phyloP scores from a whole-genome alignment of 2,888 invertebrate species.

The Himalopsyche tibetana region DNA sequence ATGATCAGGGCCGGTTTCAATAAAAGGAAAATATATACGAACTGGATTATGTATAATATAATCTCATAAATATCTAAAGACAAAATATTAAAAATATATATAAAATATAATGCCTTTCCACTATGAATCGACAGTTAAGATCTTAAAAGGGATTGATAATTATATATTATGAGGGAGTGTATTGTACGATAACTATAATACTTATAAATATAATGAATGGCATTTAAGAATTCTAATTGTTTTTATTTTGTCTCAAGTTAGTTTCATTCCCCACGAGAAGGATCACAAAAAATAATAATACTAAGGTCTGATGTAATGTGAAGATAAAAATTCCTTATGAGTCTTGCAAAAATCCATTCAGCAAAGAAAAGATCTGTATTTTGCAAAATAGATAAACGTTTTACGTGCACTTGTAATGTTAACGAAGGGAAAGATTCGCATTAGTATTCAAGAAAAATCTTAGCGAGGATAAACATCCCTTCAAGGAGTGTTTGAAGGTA shows the following conservation, averaged over 20 bases:
- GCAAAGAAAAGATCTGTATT: constrained; percentile 51
- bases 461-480: constrained; percentile 61
- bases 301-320: constrained; percentile 51
- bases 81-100: too few species aligned
- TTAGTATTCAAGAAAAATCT: constrained; percentile 64
- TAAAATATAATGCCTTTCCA: neutral
- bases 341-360: constrained; percentile 50
- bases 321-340: constrained; percentile 61
- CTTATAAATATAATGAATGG: too few species aligned
- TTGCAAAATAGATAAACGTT: constrained; percentile 64
- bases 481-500: constrained; percentile 59
- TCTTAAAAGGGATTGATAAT: too few species aligned
- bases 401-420: constrained; percentile 63
- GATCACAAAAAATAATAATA: constrained; percentile 10
- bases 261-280: neutral
- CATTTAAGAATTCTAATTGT: neutral
- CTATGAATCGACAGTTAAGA: too few species aligned
- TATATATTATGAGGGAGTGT: too few species aligned
- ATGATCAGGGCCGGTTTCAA: too few species aligned
- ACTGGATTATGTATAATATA: too few species aligned
- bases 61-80: too few species aligned
- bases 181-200: too few species aligned
- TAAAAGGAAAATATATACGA: too few species aligned
- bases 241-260: neutral
- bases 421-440: constrained; percentile 62